Base-by-base conservation (phyloP, 2,888 invertebrate species). In the Diarsia mendica region DNA sequence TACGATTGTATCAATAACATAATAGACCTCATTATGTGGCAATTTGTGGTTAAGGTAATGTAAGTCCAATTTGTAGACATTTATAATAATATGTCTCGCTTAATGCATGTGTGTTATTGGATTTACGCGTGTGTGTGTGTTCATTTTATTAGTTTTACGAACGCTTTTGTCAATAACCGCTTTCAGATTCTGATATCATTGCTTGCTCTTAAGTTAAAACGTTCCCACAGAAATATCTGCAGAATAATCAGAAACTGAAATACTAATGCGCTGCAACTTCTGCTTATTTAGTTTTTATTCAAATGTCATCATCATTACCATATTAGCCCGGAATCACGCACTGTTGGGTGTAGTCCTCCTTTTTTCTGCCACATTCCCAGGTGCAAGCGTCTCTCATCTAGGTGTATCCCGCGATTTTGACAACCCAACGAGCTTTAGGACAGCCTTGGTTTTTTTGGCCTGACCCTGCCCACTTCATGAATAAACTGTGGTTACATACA, bases 71-170 rank as follows among this genome's bases (percentile, higher is more conserved):
- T 68, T 67, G 33, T 70, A 67, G 13, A 49, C n/a, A 51, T 67
- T 33, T 58, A 58, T n/a, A n/a, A n/a, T n/a, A n/a, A n/a, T 69
- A 53, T 66, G 23, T 71, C 48, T 66, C 15, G 84, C 69, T 83
- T 79, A 39, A 67, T 75, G 83, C 78, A 77, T 82, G 73, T 77
- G 64, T 77, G 61, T 74, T 75, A 61, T 67, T 58, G 2, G 28
- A 28, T 28, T 28, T 28, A 28, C 28, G 28, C 28, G 28, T 28
- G 55, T 72, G 67, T 79, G 44, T 61, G 46, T 81, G 5, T 55
- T 60, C 28, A 61, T 82, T 66, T 60, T 53, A 9, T 79, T 33
- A 33, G 18, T 18, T 55, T 72, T 65, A 53, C 15, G 49, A 49
- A 39, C 3, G 69, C 77, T 87, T 79, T 63, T 18, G 55, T 61